Conservation (phyloP, 2,888 invertebrate species). For the Leucophenga montana region DNA sequence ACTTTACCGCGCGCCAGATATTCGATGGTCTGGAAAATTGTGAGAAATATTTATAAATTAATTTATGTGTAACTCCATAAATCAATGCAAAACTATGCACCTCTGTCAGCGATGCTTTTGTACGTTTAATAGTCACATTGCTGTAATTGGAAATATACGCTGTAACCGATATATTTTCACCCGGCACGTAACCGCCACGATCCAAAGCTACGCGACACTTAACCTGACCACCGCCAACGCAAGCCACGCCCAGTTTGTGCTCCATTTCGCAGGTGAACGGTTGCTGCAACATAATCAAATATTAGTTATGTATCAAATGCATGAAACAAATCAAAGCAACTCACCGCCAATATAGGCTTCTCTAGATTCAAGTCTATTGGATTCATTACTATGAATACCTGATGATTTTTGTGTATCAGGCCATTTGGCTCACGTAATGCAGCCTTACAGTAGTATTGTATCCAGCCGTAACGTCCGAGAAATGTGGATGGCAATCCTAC, state of each 20-base stretch:
- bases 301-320: background rate
- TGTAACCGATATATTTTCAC: conserved; percentile 90
- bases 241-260: conserved; percentile 90
- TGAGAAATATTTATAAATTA: background rate
- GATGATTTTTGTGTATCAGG: conserved; percentile 93
- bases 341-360: conserved; percentile 89
- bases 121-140: conserved; percentile 87
- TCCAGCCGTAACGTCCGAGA: conserved; percentile 94
- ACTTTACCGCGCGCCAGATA: conserved; percentile 90
- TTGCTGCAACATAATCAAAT: conserved; percentile 77
- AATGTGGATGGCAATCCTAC: conserved; percentile 93
- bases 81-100: conserved; percentile 47
- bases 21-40: conserved; percentile 83
- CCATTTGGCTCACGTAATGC: conserved; percentile 89
- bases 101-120: conserved; percentile 87
- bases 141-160: conserved; percentile 90
- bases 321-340: conserved; percentile 65
- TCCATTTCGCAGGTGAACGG: conserved; percentile 93
- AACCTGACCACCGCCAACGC: conserved; percentile 90
- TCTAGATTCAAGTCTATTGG: conserved; percentile 94
- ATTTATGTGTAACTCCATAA: background rate
- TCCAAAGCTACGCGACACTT: conserved; percentile 89
- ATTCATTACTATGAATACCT: conserved; percentile 97
- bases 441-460: conserved; percentile 94
- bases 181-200: conserved; percentile 95